A percentile compares a stretch with the other conserved stretches of the same genome.
Conservation (phyloP, 2,888 invertebrate species). For the Sisyra nigra region DNA sequence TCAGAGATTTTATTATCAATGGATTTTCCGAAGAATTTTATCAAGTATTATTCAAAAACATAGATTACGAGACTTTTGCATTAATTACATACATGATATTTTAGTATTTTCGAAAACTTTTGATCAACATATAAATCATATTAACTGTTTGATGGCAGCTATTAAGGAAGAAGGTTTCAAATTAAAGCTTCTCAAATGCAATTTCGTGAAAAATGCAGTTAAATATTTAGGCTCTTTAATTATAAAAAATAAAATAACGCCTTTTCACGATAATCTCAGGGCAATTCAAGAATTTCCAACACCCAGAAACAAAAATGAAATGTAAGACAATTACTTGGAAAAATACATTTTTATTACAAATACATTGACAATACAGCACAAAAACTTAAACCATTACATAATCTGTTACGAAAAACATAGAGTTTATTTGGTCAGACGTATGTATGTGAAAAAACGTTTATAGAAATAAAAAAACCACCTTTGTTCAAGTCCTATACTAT, state of each 20-base stretch:
- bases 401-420: constrained; percentile 13
- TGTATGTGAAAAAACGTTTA: constrained; percentile 11
- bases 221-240: constrained; percentile 8
- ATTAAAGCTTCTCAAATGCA: constrained; percentile 8
- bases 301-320: constrained; percentile 9
- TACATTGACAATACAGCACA: constrained; percentile 11
- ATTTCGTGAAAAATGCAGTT: constrained; percentile 6
- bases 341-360: constrained; percentile 14
- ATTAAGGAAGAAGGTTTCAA: constrained; percentile 6
- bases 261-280: constrained; percentile 8
- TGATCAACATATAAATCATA: constrained; percentile 12
- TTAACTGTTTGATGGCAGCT: not conserved
- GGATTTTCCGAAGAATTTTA: constrained; percentile 15
- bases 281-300: constrained; percentile 9
- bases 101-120: constrained; percentile 13
- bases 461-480: constrained; percentile 13
- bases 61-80: constrained; percentile 11
- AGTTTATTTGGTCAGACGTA: constrained; percentile 13
- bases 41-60: constrained; percentile 11
- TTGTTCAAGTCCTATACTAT: too few relatives aligned
- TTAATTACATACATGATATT: constrained; percentile 15
- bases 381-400: constrained; percentile 13
- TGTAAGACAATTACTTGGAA: constrained; percentile 14
- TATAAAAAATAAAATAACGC: constrained; percentile 3
- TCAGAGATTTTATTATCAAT: constrained; percentile 14